Conservation (phyloP, 2,113 vertebrate species). For the Tor tambroides region DNA sequence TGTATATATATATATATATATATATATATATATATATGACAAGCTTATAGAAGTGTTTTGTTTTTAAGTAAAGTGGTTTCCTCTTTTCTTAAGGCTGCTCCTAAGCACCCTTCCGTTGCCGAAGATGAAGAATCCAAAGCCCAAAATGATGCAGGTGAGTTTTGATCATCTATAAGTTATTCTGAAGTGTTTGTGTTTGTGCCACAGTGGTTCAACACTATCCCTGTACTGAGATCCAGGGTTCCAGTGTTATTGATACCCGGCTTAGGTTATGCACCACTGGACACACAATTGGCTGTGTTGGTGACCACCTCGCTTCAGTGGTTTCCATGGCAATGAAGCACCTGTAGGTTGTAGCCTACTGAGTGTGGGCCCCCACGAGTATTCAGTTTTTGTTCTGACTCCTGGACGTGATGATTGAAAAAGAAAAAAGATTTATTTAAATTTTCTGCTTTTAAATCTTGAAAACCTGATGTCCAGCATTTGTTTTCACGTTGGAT, state of each 20-base stretch:
- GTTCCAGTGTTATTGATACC: conserved; percentile 31
- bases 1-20: too few relatives aligned
- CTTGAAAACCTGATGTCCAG: background rate
- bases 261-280: background rate
- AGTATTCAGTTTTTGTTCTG: background rate
- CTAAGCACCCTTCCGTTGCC: conserved; percentile 63
- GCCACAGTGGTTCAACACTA: background rate
- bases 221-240: background rate
- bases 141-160: conserved; percentile 68
- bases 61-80: conserved; percentile 24
- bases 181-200: conserved; percentile 11
- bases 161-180: background rate
- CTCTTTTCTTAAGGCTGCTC: conserved; percentile 69
- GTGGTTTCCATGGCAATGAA: conserved; percentile 13
- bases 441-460: background rate
- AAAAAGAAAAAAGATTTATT: background rate
- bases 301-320: conserved; percentile 9
- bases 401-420: background rate
- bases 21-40: too few relatives aligned
- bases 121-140: conserved; percentile 56
- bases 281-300: background rate
- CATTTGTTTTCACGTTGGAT: background rate
- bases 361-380: background rate
- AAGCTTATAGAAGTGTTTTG: too few relatives aligned
- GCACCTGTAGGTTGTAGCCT: conserved; percentile 5